Percentiles rank a stretch among this genome's conserved stretches.
These are phyloP conservation scores for Aegithalos caudatus DNA, from an alignment of 2,113 vertebrate species.

Conservation along the genomic window DNA sequence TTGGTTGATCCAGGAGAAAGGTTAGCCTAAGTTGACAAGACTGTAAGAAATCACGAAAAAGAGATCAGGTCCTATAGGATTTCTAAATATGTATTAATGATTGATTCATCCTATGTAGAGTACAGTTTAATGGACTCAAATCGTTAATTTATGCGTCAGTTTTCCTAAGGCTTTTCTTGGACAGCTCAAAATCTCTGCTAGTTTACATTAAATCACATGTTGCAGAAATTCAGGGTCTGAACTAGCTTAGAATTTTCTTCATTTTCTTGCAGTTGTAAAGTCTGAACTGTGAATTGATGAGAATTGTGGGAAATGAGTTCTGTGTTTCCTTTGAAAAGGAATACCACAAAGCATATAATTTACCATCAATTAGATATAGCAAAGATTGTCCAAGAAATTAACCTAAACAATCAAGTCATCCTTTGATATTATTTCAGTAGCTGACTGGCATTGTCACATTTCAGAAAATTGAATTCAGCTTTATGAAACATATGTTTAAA, in stretches of 20 bases:
- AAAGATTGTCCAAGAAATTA: conserved; percentile 26
- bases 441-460: conserved; percentile 82
- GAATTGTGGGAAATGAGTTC: neutral
- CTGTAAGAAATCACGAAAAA: neutral
- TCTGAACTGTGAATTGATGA: neutral
- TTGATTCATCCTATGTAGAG: neutral
- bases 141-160: neutral
- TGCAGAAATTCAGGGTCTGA: neutral
- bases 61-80: neutral
- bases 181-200: neutral
- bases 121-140: neutral
- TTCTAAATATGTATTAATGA: neutral
- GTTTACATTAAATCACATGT: neutral
- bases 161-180: neutral
- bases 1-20: neutral
- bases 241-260: neutral
- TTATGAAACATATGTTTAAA: conserved; percentile 97
- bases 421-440: conserved; percentile 83
- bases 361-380: conserved; percentile 1
- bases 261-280: neutral
- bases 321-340: conserved; percentile 4
- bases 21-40: neutral
- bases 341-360: neutral
- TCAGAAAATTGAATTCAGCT: conserved; percentile 94
- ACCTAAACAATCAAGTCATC: conserved; percentile 67